Conservation (phyloP, 2,113 vertebrate species). For the Grammomys dolichurus region DNA sequence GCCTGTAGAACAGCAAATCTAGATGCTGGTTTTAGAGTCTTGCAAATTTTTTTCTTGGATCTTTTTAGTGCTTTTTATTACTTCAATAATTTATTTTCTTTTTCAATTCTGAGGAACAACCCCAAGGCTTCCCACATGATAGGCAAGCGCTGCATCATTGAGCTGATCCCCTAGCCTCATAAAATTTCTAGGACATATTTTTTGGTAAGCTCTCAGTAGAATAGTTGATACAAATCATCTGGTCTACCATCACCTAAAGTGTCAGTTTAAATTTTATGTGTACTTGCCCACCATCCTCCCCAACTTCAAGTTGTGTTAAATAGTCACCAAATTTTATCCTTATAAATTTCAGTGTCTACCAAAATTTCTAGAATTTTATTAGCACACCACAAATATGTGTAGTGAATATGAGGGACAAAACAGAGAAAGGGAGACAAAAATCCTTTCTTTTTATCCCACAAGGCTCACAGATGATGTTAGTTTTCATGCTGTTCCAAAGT, state of each 20-base stretch:
- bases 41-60: not conserved
- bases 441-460: rapidly evolving
- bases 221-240: not conserved
- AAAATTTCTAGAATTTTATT: not conserved
- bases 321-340: not conserved
- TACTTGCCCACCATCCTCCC: too few relatives aligned
- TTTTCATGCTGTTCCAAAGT: not conserved
- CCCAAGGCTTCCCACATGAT: not conserved
- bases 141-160: not conserved
- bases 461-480: not conserved
- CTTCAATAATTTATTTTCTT: not conserved
- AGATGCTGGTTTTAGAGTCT: not conserved
- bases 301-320: not conserved
- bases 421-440: not conserved
- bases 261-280: not conserved
- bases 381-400: not conserved
- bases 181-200: not conserved
- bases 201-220: not conserved
- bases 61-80: not conserved
- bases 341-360: not conserved
- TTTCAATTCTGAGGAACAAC: not conserved
- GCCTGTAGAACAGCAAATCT: not conserved
- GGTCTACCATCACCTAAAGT: not conserved
- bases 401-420: not conserved
- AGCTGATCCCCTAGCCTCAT: not conserved